Conservation (phyloP, 2,113 vertebrate genomes). For the Cyphomyrus plagiostoma region DNA sequence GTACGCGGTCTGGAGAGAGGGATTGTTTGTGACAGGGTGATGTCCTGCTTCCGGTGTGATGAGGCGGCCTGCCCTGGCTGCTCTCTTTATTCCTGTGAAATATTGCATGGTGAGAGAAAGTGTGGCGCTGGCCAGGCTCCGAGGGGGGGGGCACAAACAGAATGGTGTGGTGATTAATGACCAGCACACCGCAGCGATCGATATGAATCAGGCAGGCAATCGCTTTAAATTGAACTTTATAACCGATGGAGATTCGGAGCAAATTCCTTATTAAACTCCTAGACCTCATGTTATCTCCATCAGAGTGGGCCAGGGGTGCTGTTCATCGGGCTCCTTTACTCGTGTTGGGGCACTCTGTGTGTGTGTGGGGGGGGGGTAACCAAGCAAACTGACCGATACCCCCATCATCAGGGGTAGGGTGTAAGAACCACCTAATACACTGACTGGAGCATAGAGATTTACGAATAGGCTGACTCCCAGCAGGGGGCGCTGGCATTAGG, state of each 20-base stretch:
- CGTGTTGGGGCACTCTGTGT: neutral
- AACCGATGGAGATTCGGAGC: neutral
- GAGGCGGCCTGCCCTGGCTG: neutral
- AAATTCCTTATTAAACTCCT: neutral
- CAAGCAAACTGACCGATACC: neutral
- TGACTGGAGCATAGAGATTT: neutral
- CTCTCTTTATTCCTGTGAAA: neutral
- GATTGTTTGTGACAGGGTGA: conserved; percentile 12
- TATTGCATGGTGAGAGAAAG: neutral
- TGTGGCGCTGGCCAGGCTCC: neutral
- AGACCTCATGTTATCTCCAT: neutral
- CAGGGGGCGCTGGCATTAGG: neutral
- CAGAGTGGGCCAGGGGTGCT: neutral
- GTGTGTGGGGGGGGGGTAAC: too few species aligned
- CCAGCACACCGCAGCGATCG: neutral
- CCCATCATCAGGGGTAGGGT: neutral
- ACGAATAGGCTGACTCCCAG: neutral
- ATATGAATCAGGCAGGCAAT: neutral
- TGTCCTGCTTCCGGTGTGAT: neutral
- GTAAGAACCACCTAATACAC: neutral
- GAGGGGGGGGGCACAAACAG: neutral
- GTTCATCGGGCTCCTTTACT: neutral
- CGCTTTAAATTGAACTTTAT: neutral
- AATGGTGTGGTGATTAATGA: neutral
- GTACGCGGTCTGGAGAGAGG: neutral